Evolutionary conservation across 2,797 vertebrate species (phyloP).

Genomic region (Limosa lapponica): DNA sequence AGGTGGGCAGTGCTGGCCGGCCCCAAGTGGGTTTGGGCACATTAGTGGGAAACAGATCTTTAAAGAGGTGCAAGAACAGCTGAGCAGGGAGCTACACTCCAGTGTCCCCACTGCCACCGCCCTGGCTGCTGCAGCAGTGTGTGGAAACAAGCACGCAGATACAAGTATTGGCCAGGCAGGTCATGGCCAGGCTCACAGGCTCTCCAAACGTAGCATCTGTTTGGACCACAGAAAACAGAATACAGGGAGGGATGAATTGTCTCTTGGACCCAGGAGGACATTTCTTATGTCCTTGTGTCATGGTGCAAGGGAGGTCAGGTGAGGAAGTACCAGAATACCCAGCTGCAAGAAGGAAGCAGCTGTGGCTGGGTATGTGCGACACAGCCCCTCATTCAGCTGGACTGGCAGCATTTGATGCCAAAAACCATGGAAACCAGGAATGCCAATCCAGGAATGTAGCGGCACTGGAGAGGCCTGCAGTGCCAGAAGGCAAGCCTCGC

Average conservation of each 20-base stretch:
- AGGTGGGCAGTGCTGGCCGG: fast-evolving
- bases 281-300: background rate
- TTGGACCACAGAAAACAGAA: background rate
- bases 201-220: background rate
- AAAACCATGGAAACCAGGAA: background rate
- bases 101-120: background rate
- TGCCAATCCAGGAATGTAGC: background rate
- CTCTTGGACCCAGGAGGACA: background rate
- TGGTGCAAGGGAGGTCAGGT: background rate
- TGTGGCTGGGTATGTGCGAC: fast-evolving
- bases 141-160: fast-evolving
- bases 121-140: background rate
- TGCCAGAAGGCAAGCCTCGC: fast-evolving
- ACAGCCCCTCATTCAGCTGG: background rate
- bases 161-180: background rate
- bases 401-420: background rate
- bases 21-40: fast-evolving
- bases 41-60: background rate
- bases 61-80: background rate
- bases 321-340: background rate
- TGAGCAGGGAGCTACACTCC: background rate
- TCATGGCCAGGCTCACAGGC: background rate
- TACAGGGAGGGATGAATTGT: background rate
- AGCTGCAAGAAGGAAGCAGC: background rate
- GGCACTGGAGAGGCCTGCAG: background rate